Evolutionary conservation across 2,113 vertebrate genomes (phyloP).

Genomic region (Gopherus evgoodei): DNA sequence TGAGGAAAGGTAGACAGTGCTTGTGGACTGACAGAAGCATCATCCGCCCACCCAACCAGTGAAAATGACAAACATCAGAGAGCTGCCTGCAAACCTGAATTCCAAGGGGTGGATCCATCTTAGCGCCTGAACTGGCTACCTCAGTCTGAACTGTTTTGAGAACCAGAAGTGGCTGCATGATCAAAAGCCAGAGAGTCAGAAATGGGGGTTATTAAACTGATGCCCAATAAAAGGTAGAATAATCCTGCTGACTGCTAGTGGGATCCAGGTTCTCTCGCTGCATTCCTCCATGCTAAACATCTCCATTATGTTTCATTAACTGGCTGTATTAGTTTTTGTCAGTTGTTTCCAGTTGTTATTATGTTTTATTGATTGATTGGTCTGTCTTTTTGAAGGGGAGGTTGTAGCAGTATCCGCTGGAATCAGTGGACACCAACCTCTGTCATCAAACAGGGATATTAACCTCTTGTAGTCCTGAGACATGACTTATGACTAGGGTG

Average conservation of each 20-base stretch:
- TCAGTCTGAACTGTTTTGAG: too few species aligned
- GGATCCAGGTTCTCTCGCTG: neutral
- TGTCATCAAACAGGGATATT: neutral
- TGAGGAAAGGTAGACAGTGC: too few species aligned
- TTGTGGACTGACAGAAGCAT: too few species aligned
- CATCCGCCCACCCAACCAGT: too few species aligned
- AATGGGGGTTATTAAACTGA: neutral
- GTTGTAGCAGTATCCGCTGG: neutral
- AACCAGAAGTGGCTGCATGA: too few species aligned
- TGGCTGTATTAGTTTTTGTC: neutral
- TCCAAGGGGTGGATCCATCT: too few species aligned
- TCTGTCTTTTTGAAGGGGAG: neutral
- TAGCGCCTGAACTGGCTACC: too few species aligned
- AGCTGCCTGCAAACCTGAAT: too few species aligned
- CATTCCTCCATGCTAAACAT: neutral
- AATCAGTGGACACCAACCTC: neutral
- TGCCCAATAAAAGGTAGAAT: neutral
- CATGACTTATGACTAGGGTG: neutral
- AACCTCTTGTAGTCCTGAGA: too few species aligned
- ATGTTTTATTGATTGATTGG: too few species aligned
- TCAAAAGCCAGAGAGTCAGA: neutral
- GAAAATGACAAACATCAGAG: too few species aligned
- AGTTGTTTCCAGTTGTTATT: neutral
- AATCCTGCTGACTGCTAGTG: neutral
- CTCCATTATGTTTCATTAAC: neutral